Evolutionary conservation across 2,888 invertebrate genomes (phyloP).

Genomic region (Crossocerus cetratus): DNA sequence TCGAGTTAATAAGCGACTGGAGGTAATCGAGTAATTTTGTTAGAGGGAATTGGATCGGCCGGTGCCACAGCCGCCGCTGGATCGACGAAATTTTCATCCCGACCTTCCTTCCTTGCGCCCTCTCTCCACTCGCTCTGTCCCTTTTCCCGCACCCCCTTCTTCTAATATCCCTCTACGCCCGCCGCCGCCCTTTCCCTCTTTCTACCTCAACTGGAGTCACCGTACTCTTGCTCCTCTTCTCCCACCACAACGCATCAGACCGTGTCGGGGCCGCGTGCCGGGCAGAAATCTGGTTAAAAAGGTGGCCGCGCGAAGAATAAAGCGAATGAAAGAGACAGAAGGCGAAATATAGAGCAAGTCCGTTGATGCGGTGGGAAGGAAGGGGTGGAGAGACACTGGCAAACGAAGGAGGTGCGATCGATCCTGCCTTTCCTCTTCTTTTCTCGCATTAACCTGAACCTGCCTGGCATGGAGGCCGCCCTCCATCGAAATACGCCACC

Average conservation of each 20-base stretch:
- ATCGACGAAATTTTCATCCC: slow-evolving; percentile 33
- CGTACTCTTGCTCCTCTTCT: not conserved
- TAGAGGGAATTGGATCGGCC: slow-evolving; percentile 30
- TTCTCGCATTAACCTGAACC: slow-evolving; percentile 18
- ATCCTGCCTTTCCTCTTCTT: not conserved
- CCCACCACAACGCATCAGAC: no score
- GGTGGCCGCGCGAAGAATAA: not conserved
- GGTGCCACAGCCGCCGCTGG: not conserved
- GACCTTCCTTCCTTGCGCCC: not conserved
- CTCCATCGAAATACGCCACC: slow-evolving; percentile 12
- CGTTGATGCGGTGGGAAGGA: not conserved
- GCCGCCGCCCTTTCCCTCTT: not conserved
- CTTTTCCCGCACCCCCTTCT: not conserved
- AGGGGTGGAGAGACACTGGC: not conserved
- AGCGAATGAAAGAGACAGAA: slow-evolving; percentile 5
- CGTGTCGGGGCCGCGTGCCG: not conserved
- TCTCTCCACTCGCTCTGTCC: not conserved
- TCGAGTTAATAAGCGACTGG: slow-evolving; percentile 37
- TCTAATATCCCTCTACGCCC: not conserved
- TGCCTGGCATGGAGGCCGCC: slow-evolving; percentile 20
- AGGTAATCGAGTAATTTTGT: slow-evolving; percentile 47
- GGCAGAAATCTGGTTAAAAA: slow-evolving; percentile 9
- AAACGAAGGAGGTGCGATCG: no score
- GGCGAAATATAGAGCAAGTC: not conserved
- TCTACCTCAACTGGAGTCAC: not conserved